Evolutionary conservation across 2,113 vertebrate species (phyloP).

Genomic region (Hystrix brachyura): DNA sequence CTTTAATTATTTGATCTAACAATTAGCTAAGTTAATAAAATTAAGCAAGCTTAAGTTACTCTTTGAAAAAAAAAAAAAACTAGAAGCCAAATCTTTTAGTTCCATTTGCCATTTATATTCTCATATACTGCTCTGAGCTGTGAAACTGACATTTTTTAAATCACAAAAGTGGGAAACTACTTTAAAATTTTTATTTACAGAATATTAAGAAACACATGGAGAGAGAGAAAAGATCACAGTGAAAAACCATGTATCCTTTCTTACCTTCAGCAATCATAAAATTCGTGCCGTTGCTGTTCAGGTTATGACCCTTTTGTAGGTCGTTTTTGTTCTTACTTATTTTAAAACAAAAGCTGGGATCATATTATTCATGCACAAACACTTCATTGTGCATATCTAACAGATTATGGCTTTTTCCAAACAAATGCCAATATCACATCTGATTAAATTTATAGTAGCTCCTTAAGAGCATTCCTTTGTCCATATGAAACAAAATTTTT

Average conservation of each 20-base stretch:
- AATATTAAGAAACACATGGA: neutral
- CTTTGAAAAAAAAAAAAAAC: neutral
- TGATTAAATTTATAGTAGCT: neutral
- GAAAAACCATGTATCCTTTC: neutral
- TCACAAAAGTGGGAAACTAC: neutral
- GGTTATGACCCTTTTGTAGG: neutral
- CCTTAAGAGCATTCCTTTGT: neutral
- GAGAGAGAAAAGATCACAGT: neutral
- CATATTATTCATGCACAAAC: neutral
- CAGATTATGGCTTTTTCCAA: neutral
- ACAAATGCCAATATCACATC: neutral
- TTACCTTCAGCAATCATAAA: neutral
- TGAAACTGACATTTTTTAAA: neutral
- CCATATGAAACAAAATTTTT: neutral
- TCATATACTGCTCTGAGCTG: neutral
- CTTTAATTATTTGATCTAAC: neutral
- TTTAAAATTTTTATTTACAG: neutral
- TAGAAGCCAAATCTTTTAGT: neutral
- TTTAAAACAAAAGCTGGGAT: slow-evolving; percentile 6
- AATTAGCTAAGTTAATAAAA: neutral
- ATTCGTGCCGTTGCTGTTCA: neutral
- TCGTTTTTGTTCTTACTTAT: neutral
- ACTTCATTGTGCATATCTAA: neutral
- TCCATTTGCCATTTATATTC: neutral
- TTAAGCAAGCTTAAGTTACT: neutral